A percentile compares a stretch with the other conserved stretches of the same genome.
phyloP scores from a whole-genome alignment of 2,888 invertebrate species.

The Eupithecia centaureata region DNA sequence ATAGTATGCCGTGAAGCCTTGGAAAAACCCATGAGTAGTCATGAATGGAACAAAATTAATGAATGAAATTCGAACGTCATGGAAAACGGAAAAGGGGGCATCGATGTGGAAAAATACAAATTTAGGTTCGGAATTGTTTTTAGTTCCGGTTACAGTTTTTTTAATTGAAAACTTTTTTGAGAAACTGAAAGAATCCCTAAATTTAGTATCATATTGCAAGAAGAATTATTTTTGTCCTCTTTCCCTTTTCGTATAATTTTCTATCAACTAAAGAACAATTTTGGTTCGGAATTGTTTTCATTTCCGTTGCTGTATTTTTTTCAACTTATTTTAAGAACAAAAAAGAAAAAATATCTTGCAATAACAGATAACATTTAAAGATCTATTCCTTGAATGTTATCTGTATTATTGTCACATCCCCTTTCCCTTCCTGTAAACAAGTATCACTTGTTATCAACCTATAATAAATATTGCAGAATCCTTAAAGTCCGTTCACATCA shows the following conservation, averaged over 20 bases:
- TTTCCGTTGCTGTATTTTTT: background rate
- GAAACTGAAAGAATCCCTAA: no score
- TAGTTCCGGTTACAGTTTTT: no score
- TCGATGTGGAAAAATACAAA: background rate
- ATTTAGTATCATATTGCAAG: no score
- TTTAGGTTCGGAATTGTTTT: background rate
- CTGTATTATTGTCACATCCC: no score
- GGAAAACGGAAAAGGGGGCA: constrained; percentile 7
- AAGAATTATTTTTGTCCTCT: no score
- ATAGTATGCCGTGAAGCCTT: background rate
- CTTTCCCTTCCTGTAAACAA: background rate
- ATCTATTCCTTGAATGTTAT: no score
- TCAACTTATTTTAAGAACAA: background rate
- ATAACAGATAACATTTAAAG: no score
- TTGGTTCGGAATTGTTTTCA: background rate
- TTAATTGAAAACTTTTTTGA: no score
- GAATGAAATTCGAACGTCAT: constrained; percentile 16
- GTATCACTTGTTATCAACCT: background rate
- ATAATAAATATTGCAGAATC: constrained; percentile 25
- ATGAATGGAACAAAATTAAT: constrained; percentile 7
- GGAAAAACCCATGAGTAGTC: constrained; percentile 17
- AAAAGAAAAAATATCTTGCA: no score
- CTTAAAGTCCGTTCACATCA: constrained; percentile 34
- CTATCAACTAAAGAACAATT: no score
- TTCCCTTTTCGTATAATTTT: no score